phyloP scores from a whole-genome alignment of 37 sponge, comb jelly and placozoan genomes.

The Diacarnus erythraeanus region DNA sequence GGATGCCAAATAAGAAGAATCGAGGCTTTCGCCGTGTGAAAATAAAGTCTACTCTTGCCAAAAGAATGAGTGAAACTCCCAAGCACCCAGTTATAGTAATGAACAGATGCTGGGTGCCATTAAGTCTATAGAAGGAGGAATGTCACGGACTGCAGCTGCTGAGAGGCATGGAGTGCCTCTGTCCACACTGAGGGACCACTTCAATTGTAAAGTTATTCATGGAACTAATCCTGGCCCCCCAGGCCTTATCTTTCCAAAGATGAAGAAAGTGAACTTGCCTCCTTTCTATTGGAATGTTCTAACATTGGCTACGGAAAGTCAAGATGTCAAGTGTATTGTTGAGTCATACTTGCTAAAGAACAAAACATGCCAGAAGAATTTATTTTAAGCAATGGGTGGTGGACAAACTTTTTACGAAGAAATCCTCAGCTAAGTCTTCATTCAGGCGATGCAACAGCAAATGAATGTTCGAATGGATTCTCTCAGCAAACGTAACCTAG shows the following conservation, averaged over 20 bases:
- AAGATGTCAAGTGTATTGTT: too few relatives aligned
- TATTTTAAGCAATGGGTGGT: too few relatives aligned
- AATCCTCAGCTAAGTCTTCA: neutral
- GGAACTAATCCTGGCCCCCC: neutral
- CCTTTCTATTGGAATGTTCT: neutral
- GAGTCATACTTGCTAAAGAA: too few relatives aligned
- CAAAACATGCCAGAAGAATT: too few relatives aligned
- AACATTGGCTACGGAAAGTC: constrained; percentile 9
- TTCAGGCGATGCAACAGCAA: constrained; percentile 12
- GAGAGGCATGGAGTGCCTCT: constrained; percentile 9
- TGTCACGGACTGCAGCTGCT: neutral
- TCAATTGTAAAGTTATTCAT: constrained; percentile 12
- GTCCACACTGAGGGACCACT: neutral
- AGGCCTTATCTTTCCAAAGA: neutral
- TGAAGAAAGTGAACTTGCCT: constrained; percentile 1
- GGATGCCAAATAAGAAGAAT: neutral
- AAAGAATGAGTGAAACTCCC: neutral
- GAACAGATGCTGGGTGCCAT: constrained; percentile 7
- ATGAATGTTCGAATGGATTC: neutral
- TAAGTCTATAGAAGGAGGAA: neutral
- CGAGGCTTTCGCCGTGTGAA: too few relatives aligned
- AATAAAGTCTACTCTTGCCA: neutral
- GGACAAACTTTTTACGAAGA: neutral
- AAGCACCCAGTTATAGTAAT: neutral
- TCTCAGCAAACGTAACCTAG: neutral